Base-by-base conservation (phyloP, 2,797 vertebrate species). In the Pteropus rufus region DNA sequence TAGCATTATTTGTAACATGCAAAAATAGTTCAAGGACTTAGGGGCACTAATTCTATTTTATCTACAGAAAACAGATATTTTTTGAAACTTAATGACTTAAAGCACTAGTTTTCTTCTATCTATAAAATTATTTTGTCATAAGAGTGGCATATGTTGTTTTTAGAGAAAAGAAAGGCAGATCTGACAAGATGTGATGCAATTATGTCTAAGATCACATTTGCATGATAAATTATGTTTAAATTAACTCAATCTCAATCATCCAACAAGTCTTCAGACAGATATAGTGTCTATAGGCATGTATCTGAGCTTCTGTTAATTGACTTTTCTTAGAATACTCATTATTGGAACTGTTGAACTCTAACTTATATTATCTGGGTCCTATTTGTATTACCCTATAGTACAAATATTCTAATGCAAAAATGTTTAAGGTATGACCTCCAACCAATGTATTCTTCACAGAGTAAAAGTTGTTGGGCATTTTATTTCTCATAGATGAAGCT, bases 351-450 rank as follows among this genome's bases (percentile, higher is more conserved):
- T 65, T 92, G 70, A 91, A 34, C n/a, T 88, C 24, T 96, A 88
- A 80, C 36, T 89, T 89, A 26, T 12, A 39, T 81, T 69, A 73
- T 91, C 31, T 95, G 16, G 10, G 72, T 89, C 58, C n/a, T 92
- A 39, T 92, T 93, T 69, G 31, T 76, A 56, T 52, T 34, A 76
- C 29, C 21, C 36, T 86, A 41, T 82, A 84, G 31, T 69, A 90
- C 96, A 94, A 91, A 41, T 94, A 87, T 64, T 83, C 14, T 95
- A 92, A 67, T 44, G 36, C 92, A 44, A 93, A 96, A 92, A 58
- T 46, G 11, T 87, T 95, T 76, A 84, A n/a, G 9, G 18, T n/a
- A 67, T 87, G 89, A 87, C 41, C 72, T 88, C 76, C 92, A 76
- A 75, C 34, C 75, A 95, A 31, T n/a, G 7, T 64, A 65, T 88